These are phyloP conservation scores for Pygathrix nemaeus DNA, from an alignment of 2,113 vertebrate genomes.

Conservation along the genomic window DNA sequence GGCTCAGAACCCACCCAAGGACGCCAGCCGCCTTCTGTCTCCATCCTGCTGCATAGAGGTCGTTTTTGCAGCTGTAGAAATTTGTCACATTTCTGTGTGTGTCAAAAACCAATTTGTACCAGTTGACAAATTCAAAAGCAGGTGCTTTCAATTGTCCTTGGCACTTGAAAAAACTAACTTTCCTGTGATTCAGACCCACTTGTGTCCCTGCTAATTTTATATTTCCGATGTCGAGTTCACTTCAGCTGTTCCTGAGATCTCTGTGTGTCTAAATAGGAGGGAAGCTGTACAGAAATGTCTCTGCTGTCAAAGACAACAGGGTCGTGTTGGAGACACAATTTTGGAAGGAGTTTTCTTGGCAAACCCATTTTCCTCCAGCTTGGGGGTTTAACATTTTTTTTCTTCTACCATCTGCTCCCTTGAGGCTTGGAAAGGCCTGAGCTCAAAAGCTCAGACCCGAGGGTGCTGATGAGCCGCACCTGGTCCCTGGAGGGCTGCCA, in stretches of 20 bases:
- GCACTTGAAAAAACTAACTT: neutral
- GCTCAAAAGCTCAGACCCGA: neutral
- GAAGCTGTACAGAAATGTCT: too few relatives aligned
- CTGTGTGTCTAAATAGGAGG: too few relatives aligned
- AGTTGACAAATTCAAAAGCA: neutral
- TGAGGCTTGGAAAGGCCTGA: neutral
- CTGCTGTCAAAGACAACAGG: neutral
- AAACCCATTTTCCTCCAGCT: neutral
- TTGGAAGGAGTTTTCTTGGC: neutral
- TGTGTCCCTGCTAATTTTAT: neutral
- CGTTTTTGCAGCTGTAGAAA: neutral
- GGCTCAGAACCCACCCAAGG: neutral
- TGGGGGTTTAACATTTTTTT: neutral
- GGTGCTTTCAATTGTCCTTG: neutral
- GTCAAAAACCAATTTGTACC: neutral
- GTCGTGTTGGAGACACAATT: fast-evolving
- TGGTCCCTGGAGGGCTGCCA: neutral
- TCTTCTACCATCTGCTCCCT: neutral
- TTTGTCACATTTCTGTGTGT: neutral
- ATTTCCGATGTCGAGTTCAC: neutral
- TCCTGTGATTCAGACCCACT: too few relatives aligned
- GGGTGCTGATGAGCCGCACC: neutral
- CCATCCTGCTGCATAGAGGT: neutral
- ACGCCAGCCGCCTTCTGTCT: neutral
- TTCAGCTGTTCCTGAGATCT: neutral